Percentiles rank a stretch among this genome's conserved stretches.
These are phyloP conservation scores for Glaucomys volans DNA, from an alignment of 2,113 vertebrate species.

Conservation along the genomic window DNA sequence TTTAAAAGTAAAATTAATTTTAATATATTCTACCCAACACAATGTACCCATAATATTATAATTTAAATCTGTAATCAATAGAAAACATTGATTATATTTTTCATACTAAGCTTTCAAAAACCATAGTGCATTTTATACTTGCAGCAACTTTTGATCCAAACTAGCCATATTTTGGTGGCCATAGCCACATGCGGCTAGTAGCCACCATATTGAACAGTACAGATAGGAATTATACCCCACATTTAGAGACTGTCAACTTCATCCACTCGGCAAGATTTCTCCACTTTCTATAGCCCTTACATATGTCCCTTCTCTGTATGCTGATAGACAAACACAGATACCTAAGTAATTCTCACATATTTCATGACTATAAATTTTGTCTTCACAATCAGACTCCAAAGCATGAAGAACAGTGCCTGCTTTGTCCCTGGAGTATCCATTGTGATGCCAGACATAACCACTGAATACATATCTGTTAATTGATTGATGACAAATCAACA, in stretches of 20 bases:
- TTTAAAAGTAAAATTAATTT: background rate
- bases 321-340: background rate
- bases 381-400: background rate
- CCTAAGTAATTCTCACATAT: background rate
- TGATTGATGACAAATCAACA: background rate
- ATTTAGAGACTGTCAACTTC: background rate
- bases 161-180: background rate
- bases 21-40: background rate
- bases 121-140: background rate
- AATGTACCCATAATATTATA: background rate
- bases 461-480: background rate
- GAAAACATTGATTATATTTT: background rate
- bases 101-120: background rate
- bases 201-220: fast-evolving
- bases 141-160: background rate
- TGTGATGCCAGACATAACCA: background rate
- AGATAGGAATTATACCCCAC: background rate
- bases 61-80: background rate
- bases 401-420: background rate
- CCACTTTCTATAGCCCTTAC: background rate
- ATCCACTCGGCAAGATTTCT: background rate
- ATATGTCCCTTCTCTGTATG: background rate
- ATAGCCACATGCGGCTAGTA: too few species aligned
- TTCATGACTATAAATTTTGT: background rate
- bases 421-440: background rate